Conservation (phyloP, 2,888 invertebrate species). For the Hydraecia micacea region DNA sequence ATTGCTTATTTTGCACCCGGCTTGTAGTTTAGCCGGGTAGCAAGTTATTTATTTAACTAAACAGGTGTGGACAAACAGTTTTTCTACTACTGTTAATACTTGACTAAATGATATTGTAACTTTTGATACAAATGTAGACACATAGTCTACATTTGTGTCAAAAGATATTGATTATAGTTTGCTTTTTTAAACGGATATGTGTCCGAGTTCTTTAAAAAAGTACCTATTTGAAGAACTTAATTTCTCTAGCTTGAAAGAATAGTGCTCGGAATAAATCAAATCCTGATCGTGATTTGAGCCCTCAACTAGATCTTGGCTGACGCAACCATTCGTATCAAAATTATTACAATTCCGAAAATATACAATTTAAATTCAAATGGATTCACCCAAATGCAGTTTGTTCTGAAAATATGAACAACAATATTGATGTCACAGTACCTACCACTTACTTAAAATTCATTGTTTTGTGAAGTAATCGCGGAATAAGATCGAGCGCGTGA, state of each 20-base stretch:
- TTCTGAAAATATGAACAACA: constrained; percentile 27
- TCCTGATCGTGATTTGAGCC: background rate
- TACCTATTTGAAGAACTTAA: background rate
- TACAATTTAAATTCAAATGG: constrained; percentile 35
- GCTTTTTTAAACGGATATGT: background rate
- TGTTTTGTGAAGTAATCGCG: constrained; percentile 34
- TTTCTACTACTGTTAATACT: background rate
- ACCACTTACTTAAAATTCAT: constrained; percentile 28
- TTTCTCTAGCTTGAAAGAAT: background rate
- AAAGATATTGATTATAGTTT: background rate
- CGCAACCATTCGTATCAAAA: constrained; percentile 3
- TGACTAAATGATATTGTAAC: too few relatives aligned
- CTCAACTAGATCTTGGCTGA: background rate
- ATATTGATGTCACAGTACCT: constrained; percentile 25
- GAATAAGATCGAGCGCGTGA: constrained; percentile 26
- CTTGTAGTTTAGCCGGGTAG: background rate
- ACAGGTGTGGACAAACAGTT: background rate
- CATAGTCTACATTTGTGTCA: too few relatives aligned
- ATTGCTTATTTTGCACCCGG: background rate
- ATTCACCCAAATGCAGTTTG: constrained; percentile 20
- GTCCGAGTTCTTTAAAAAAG: background rate
- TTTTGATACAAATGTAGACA: too few relatives aligned
- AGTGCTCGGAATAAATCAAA: background rate
- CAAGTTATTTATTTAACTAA: background rate
- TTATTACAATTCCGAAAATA: constrained; percentile 9